phyloP scores from a whole-genome alignment of 2,113 vertebrate genomes.

The Illadopsis cleaveri region DNA sequence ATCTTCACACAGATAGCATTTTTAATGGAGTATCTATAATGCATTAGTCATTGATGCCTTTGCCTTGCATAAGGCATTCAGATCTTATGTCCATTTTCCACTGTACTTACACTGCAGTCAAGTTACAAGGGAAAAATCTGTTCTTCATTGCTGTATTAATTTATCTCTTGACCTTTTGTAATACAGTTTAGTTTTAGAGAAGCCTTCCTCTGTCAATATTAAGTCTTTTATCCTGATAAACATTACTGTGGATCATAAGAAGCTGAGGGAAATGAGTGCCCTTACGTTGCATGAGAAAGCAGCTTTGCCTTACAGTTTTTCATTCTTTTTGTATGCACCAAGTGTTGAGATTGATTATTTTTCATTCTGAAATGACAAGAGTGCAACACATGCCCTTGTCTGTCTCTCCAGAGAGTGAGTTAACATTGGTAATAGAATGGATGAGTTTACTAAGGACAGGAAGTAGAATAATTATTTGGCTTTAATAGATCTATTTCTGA shows the following conservation, averaged over 20 bases:
- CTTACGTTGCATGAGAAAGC: neutral
- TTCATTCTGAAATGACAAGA: neutral
- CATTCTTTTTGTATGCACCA: neutral
- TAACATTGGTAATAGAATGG: neutral
- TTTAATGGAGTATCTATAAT: neutral
- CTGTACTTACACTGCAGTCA: neutral
- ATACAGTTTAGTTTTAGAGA: neutral
- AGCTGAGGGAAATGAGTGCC: neutral
- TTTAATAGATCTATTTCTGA: neutral
- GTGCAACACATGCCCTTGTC: neutral
- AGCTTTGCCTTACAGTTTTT: neutral
- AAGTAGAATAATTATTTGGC: neutral
- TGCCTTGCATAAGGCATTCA: neutral
- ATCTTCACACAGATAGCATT: neutral
- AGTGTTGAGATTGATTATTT: neutral
- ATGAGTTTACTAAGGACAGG: neutral
- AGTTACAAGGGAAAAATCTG: neutral
- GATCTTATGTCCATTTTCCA: neutral
- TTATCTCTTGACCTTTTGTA: neutral
- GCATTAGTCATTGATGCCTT: neutral
- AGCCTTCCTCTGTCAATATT: neutral
- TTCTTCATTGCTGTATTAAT: neutral
- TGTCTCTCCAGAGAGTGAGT: neutral
- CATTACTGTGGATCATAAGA: neutral
- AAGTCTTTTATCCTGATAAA: neutral